Evolutionary conservation across 2,797 vertebrate genomes (phyloP).

Genomic region (Babyrousa celebensis): DNA sequence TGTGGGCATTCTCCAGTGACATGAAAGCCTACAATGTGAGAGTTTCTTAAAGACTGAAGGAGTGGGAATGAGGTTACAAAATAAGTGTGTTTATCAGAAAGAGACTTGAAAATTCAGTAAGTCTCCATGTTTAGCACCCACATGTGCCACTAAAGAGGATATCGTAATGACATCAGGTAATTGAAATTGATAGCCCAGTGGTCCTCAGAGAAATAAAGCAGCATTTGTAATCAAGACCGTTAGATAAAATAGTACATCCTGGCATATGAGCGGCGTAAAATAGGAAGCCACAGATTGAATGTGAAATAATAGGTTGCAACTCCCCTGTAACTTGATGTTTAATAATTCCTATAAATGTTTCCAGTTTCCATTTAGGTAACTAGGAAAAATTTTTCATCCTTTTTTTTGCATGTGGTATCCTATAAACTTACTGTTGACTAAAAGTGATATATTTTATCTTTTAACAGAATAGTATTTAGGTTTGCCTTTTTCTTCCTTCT

Average conservation of each 20-base stretch:
- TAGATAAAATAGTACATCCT: neutral
- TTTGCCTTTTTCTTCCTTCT: neutral
- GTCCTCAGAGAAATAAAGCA: neutral
- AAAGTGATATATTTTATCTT: constrained; percentile 20
- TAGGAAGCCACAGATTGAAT: neutral
- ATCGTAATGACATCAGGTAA: neutral
- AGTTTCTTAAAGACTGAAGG: constrained; percentile 10
- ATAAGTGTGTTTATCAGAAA: neutral
- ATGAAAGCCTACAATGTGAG: neutral
- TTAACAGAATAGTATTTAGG: constrained; percentile 1
- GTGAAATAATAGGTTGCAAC: neutral
- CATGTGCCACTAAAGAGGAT: neutral
- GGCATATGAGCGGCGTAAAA: neutral
- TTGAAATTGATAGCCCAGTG: neutral
- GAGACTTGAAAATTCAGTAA: neutral
- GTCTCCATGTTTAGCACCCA: neutral
- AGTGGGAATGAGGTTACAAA: neutral
- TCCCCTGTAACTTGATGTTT: neutral
- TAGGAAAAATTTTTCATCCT: neutral
- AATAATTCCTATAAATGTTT: constrained; percentile 17
- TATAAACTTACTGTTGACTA: neutral
- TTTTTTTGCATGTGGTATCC: neutral
- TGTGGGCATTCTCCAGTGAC: neutral
- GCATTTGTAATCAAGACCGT: neutral
- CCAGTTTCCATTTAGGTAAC: constrained; percentile 3